Base-by-base conservation (phyloP, 92 coral and sea anemone species). In the Zoanthus gigantus region DNA sequence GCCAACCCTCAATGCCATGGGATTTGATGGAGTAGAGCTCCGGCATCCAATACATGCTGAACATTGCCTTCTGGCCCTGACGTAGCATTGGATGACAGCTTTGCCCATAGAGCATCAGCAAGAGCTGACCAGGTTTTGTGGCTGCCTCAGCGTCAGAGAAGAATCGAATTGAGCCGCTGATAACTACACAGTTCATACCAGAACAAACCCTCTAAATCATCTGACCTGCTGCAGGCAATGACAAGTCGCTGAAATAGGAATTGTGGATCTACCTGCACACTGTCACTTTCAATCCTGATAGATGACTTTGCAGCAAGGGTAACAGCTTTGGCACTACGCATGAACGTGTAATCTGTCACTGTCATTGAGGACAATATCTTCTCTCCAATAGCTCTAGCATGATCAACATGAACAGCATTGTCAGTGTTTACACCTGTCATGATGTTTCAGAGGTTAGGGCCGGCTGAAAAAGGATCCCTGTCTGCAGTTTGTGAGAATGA, bases 221-320 rank as follows among this genome's bases (percentile, higher is more conserved):
- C 72, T n/a, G 71, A 54, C 28, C 50, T 31, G 50, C 10, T 88
- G 6, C 87, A 91, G 29, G 85, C 67, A 53, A 88, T 10, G 52
- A 77, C 79, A 44, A 88, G 82, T 4, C 74, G 57, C 50, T 48
- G 75, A 29, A 78, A 78, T 74, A 92, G 48, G 3, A 92, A 46
- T 32, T 84, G 88, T 0, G 90, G 92, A 46, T 89, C 90, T 45
- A 78, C 63, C 63, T 78, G 83, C 23, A 78, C 65, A 16, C 6
- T 6, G 23, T 78, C 31, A 17, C 32, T 53, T 3, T 53, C 83
- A 53, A 78, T 45, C 79, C 58, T 16, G 81, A 90, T 82, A 0
- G 87, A 45, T 53, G 93, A 87, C 50, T 42, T 42, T 12, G 83
- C 45, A 42, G 61, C 32, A 5, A 88, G 32, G 5, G 93, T 88